These are phyloP conservation scores for Aldrovandia affinis DNA, from an alignment of 2,797 vertebrate species.

Conservation along the genomic window DNA sequence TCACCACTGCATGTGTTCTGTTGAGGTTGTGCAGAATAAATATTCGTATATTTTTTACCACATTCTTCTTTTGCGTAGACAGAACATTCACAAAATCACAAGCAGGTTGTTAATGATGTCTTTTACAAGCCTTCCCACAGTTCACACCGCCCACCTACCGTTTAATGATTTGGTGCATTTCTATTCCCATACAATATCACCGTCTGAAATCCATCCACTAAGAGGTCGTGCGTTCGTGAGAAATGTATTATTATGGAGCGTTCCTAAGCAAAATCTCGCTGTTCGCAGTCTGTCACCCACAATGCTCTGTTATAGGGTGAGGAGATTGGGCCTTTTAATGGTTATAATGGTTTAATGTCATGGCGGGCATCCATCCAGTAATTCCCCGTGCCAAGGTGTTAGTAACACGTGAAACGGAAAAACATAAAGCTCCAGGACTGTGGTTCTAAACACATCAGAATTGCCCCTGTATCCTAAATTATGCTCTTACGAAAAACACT, in stretches of 20 bases:
- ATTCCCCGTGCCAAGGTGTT: conserved; percentile 31
- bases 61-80: conserved; percentile 28
- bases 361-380: conserved; percentile 32
- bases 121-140: conserved; percentile 38
- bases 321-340: conserved; percentile 39
- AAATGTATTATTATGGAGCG: neutral
- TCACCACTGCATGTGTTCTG: neutral
- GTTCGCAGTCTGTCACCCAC: conserved; percentile 34
- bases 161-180: neutral
- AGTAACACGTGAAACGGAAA: conserved; percentile 42
- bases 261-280: neutral
- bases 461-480: conserved; percentile 48
- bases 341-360: conserved; percentile 45
- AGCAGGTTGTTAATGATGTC: conserved; percentile 48
- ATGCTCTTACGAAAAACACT: conserved; percentile 20
- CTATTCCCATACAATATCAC: conserved; percentile 22
- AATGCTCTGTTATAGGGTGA: conserved; percentile 19
- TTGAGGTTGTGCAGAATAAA: neutral
- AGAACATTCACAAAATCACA: conserved; percentile 41
- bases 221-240: conserved; percentile 20
- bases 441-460: conserved; percentile 33
- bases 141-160: neutral
- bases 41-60: neutral
- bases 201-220: neutral
- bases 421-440: conserved; percentile 34